These are phyloP conservation scores for Drosophila lowei DNA, from an alignment of 1,140 invertebrate genomes.

Conservation along the genomic window DNA sequence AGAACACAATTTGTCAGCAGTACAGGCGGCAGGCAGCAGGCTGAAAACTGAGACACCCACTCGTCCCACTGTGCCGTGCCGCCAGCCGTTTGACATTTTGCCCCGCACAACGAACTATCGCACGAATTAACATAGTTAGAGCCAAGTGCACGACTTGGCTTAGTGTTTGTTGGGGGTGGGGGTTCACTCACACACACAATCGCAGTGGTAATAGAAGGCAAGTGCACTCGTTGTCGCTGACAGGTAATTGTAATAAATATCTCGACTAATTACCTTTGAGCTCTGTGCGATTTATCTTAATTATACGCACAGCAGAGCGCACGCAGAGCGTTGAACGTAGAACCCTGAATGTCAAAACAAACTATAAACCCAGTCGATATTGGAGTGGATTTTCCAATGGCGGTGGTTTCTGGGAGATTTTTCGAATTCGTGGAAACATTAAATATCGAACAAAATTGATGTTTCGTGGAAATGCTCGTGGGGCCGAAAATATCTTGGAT, in stretches of 20 bases:
- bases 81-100: constrained; percentile 50
- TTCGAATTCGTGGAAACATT: too few species aligned
- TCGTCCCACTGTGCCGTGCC: constrained; percentile 46
- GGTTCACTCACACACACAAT: too few species aligned
- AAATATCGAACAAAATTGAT: too few species aligned
- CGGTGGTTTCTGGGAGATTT: too few species aligned
- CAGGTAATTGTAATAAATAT: constrained; percentile 81
- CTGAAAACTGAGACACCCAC: constrained; percentile 5
- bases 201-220: constrained; percentile 15
- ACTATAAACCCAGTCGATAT: constrained; percentile 1
- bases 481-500: too few species aligned
- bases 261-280: constrained; percentile 72
- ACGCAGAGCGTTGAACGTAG: constrained; percentile 5
- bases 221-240: constrained; percentile 46
- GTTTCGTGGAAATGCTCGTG: constrained; percentile 4
- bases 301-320: constrained; percentile 36
- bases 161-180: not conserved
- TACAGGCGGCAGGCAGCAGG: too few species aligned
- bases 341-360: constrained; percentile 16
- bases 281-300: constrained; percentile 67
- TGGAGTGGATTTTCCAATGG: constrained; percentile 17
- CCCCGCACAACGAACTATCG: constrained; percentile 46
- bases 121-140: constrained; percentile 71
- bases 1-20: constrained; percentile 6
- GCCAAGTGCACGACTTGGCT: constrained; percentile 62